Percentiles rank a stretch among this genome's conserved stretches.
phyloP scores from a whole-genome alignment of 2,113 vertebrate genomes.

The Chinchilla lanigera region DNA sequence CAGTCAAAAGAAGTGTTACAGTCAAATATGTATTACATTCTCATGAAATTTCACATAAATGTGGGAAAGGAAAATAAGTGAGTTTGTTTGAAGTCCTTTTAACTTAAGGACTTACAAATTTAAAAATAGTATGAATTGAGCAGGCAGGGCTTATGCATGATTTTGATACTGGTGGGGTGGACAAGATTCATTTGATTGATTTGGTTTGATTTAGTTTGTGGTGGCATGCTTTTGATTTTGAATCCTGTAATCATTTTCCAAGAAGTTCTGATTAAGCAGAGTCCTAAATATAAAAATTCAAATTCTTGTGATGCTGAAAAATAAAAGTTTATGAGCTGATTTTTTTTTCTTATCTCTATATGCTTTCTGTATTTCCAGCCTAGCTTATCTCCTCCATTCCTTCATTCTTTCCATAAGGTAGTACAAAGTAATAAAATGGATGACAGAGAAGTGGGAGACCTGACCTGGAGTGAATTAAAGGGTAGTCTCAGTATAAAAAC shows the following conservation, averaged over 20 bases:
- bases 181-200: not conserved
- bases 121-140: not conserved
- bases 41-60: not conserved
- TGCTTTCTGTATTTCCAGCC: not conserved
- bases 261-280: not conserved
- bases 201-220: not conserved
- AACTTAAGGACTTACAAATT: not conserved
- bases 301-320: not conserved
- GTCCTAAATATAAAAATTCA: constrained; percentile 33
- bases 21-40: not conserved
- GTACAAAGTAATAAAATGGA: not conserved
- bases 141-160: not conserved
- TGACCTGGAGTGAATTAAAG: not conserved
- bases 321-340: not conserved
- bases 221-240: not conserved
- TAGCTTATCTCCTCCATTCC: not conserved
- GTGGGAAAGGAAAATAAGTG: not conserved
- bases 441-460: not conserved
- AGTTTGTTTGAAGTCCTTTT: not conserved
- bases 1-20: not conserved
- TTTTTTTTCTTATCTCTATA: not conserved
- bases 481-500: not conserved
- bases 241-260: constrained; percentile 8
- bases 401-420: not conserved
- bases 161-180: not conserved